These are phyloP conservation scores for Coenonympha arcania DNA, from an alignment of 2,888 invertebrate genomes.

Conservation along the genomic window DNA sequence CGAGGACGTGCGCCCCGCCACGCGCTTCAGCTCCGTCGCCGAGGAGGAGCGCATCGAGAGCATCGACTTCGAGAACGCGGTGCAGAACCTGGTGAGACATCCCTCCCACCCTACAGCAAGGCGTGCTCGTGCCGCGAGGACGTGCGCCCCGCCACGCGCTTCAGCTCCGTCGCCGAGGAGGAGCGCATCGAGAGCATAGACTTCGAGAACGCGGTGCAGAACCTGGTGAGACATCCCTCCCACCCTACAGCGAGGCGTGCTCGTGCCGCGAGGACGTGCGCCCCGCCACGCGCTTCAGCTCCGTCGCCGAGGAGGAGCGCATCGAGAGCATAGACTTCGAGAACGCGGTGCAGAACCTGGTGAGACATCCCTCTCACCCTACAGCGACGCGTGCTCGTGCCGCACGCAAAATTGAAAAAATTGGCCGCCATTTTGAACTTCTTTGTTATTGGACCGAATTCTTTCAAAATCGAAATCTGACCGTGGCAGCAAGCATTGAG, in stretches of 20 bases:
- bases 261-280: constrained; percentile 41
- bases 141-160: constrained; percentile 35
- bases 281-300: constrained; percentile 45
- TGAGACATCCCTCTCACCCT: too few species aligned
- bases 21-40: constrained; percentile 50
- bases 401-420: too few species aligned
- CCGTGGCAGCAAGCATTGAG: too few species aligned
- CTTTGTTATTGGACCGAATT: too few species aligned
- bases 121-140: constrained; percentile 49
- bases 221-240: constrained; percentile 84
- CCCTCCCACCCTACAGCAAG: too few species aligned
- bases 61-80: constrained; percentile 82
- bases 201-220: constrained; percentile 87
- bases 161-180: constrained; percentile 58
- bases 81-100: constrained; percentile 87
- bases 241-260: constrained; percentile 51
- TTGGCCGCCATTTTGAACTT: too few species aligned
- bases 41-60: constrained; percentile 75
- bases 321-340: constrained; percentile 81
- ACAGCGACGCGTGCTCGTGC: too few species aligned
- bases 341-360: constrained; percentile 84
- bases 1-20: constrained; percentile 34
- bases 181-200: constrained; percentile 76
- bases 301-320: constrained; percentile 64
- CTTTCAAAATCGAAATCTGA: too few species aligned